Base-by-base conservation (phyloP, 2,113 vertebrate genomes). In the Odobenus rosmarus region DNA sequence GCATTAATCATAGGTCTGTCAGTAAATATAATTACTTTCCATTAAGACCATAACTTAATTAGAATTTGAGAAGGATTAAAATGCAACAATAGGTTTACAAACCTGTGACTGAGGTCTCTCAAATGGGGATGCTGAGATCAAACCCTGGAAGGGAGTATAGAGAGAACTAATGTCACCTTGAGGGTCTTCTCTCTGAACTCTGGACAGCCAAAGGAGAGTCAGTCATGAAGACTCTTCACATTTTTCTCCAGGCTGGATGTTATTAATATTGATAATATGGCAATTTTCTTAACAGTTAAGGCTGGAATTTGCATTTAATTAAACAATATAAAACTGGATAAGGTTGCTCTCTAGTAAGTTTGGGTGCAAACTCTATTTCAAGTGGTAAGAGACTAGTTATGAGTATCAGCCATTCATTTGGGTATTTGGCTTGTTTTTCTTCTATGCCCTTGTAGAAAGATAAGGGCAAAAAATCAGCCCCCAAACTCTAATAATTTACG, bases 51-150 rank as follows among this genome's bases (percentile, higher is more conserved):
- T 46, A 81, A 88, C 57, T 94, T 94, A 84, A 96, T 93, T 82
- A 86, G 72, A 94, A 94, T 91, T 90, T 82, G 21, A 91, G 61
- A 94, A 74, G 42, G n/a, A 94, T 93, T 93, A 90, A 97, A 93
- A 97, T 86, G 26, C 4, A 94, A 88, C 80, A 88, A 36, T 82
- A 79, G 39, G 12, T 93, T 87, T 83, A 72, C 8, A 76, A 91
- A 85, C n/a, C 36, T 82, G 53, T 95, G 51, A 87, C 4, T 93
- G 59, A 64, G 36, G 33, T 46, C 24, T 87, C 59, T 31, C 24
- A 79, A 59, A 24, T 81, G 16, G 19, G 10, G 8, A 2, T 3
- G 28, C 1, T 81, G 42, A 53, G 14, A 49, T 36, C 21, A 83
- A 64, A 88, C 36, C 19, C 7, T 55, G 19, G 1, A n/a, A 4